Evolutionary conservation across 1,140 invertebrate species (phyloP).

Genomic region (Trichoplusia ni): DNA sequence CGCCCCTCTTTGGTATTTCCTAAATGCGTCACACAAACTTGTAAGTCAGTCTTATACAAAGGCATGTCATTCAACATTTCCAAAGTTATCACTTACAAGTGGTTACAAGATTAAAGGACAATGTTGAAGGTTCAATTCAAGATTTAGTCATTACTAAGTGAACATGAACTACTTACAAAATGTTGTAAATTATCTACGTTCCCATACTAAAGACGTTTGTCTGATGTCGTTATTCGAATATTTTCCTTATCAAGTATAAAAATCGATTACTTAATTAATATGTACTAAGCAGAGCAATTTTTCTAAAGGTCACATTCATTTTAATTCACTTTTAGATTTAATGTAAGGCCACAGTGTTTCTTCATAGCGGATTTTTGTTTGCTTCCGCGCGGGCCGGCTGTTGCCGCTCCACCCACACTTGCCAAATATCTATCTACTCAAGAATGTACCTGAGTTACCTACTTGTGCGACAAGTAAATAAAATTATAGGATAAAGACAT

Average conservation of each 20-base stretch:
- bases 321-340: slow-evolving; percentile 25
- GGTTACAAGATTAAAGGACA: too few relatives aligned
- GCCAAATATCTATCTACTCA: not conserved
- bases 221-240: not conserved
- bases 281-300: slow-evolving; percentile 2
- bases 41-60: not conserved
- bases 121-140: too few relatives aligned
- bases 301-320: slow-evolving; percentile 29
- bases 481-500: too few relatives aligned
- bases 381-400: slow-evolving; percentile 34
- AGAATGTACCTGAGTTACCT: not conserved
- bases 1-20: not conserved
- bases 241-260: not conserved
- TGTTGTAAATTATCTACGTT: too few relatives aligned
- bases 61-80: too few relatives aligned
- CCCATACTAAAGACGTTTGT: too few relatives aligned
- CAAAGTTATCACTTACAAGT: too few relatives aligned
- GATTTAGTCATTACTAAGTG: too few relatives aligned
- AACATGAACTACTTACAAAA: too few relatives aligned
- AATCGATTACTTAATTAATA: slow-evolving; percentile 4
- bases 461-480: too few relatives aligned
- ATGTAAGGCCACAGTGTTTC: slow-evolving; percentile 33
- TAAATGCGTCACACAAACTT: not conserved
- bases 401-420: not conserved
- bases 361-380: slow-evolving; percentile 39